phyloP scores from a whole-genome alignment of 2,113 vertebrate genomes.

The Ifrita kowaldi region DNA sequence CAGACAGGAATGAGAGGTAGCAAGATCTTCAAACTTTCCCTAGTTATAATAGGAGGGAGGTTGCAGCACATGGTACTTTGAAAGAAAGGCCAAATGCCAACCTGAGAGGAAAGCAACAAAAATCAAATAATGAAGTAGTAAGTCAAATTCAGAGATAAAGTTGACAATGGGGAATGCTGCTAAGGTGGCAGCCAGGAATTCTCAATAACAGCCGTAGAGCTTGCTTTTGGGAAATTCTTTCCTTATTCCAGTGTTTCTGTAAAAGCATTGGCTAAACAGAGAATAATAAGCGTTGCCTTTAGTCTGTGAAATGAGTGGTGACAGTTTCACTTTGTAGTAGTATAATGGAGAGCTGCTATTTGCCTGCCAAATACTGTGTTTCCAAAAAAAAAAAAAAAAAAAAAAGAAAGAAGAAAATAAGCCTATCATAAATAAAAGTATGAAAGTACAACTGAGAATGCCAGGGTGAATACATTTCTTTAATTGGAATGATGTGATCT shows the following conservation, averaged over 20 bases:
- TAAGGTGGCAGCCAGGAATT: not conserved
- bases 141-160: not conserved
- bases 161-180: not conserved
- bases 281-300: not conserved
- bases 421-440: not conserved
- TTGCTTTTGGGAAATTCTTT: not conserved
- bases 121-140: not conserved
- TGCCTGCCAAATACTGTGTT: not conserved
- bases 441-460: not conserved
- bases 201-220: not conserved
- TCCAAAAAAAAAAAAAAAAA: not conserved
- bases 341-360: not conserved
- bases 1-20: not conserved
- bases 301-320: not conserved
- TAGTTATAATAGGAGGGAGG: not conserved
- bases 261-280: not conserved
- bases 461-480: not conserved
- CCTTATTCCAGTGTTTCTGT: not conserved
- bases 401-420: not conserved
- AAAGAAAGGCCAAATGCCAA: slow-evolving; percentile 8
- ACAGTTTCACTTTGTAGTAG: not conserved
- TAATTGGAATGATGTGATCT: not conserved
- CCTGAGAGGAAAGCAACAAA: not conserved
- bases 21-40: not conserved
- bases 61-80: not conserved